These are phyloP conservation scores for Nyctibius bracteatus DNA, from an alignment of 2,113 vertebrate species.

Conservation along the genomic window DNA sequence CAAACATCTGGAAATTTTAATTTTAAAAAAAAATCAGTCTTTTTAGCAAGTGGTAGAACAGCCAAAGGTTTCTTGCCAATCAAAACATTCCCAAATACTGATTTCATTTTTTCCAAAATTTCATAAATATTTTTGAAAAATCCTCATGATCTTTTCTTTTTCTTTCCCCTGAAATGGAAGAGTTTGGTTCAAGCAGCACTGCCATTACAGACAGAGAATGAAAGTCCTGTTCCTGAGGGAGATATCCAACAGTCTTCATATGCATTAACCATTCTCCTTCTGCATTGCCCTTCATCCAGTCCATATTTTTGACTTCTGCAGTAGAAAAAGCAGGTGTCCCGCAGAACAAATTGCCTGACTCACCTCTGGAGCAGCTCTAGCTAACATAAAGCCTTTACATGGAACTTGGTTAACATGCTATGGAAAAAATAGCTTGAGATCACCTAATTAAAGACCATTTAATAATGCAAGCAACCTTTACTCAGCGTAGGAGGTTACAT, in stretches of 20 bases:
- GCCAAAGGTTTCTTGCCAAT: neutral
- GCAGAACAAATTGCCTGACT: neutral
- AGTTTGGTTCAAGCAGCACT: neutral
- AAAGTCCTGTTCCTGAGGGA: neutral
- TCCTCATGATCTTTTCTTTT: neutral
- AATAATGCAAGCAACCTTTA: neutral
- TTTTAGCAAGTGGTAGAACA: neutral
- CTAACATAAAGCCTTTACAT: neutral
- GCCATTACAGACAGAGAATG: neutral
- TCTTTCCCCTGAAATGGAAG: neutral
- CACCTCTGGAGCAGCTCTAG: neutral
- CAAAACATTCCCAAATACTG: neutral
- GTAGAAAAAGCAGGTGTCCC: neutral
- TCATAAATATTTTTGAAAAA: neutral
- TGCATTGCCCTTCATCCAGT: neutral
- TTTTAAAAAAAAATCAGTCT: neutral
- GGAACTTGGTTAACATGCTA: neutral
- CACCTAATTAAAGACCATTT: neutral
- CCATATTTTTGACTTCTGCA: neutral
- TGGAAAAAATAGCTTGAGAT: neutral
- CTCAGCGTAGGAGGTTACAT: neutral
- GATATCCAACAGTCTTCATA: neutral
- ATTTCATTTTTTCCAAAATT: constrained; percentile 7
- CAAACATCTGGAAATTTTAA: neutral
- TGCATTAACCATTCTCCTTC: neutral